Evolutionary conservation across 2,113 vertebrate genomes (phyloP), one percentile per base, ranked within the genome.

Genomic region (Aix galericulata): DNA sequence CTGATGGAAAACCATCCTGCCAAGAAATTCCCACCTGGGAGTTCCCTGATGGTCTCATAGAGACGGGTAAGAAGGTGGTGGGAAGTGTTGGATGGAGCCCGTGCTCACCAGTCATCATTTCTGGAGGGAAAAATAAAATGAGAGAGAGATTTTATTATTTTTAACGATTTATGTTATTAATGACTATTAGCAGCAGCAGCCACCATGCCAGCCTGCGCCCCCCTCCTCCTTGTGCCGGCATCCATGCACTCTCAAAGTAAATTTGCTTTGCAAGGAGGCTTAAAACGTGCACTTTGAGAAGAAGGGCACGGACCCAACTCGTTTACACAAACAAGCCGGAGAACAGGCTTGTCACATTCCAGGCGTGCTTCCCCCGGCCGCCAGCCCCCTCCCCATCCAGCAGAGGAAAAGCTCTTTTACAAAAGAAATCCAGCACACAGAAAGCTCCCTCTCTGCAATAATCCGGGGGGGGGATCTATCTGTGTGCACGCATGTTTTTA

Each of bases 241-340:
- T n/a, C 82, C 20, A 0, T 16, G 63, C 20, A n/a, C 88, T 79
- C 86, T 36, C 83, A 96, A 96, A 96, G 95, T 81, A 96, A 97
- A 97, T 97, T 97, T 97, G 88, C 95, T 97, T 96, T 97, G 58
- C 97, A 94, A 86, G 90, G 91, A 97, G 85, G 92, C 92, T 96
- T 91, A 94, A 94, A 95, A 71, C 9, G 27, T 87, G 94, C 95
- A 91, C 93, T 96, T 94, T 25, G 81, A 76, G 96, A 93, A 91
- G 88, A 95, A 94, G 90, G 89, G 96, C 94, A 95, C 83, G 92
- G 95, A 95, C 83, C 93, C 91, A 81, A 83, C 94, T 94, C 89
- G 94, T 96, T 97, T 94, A 94, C 95, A 94, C 95, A 97, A 96
- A 96, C 91, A 86, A 92, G 94, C 63, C 77, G 93, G 94, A 95